phyloP scores from a whole-genome alignment of 2,888 invertebrate species.

The Bimastos eiseni region DNA sequence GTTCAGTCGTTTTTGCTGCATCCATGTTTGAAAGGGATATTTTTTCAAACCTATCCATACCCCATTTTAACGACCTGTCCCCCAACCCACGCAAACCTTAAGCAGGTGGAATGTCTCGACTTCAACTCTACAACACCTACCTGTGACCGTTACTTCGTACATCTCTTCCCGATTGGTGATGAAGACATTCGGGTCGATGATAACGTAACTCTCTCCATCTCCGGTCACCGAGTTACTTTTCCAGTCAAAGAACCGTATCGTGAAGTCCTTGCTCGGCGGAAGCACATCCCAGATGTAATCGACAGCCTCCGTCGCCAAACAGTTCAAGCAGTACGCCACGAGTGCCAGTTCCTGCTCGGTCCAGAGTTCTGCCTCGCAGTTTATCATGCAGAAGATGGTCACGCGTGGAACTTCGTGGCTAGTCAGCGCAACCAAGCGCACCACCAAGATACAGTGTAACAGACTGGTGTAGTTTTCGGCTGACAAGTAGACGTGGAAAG shows the following conservation, averaged over 20 bases:
- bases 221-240: background rate
- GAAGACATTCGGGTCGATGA: background rate
- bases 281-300: background rate
- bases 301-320: background rate
- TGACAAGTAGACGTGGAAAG: background rate
- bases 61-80: too few relatives aligned
- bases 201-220: background rate
- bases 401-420: background rate
- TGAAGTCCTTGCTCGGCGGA: background rate
- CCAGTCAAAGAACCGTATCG: background rate
- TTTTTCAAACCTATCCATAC: too few relatives aligned
- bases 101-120: too few relatives aligned
- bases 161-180: background rate
- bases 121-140: background rate
- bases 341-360: background rate
- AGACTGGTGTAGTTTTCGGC: background rate
- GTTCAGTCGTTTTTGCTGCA: too few relatives aligned
- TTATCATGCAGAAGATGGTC: background rate
- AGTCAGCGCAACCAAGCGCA: background rate
- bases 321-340: background rate
- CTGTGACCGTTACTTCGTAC: background rate
- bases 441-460: background rate
- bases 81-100: too few relatives aligned
- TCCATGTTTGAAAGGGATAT: too few relatives aligned
- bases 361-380: background rate